Conservation (phyloP, 2,797 vertebrate genomes). For the Catharus ustulatus region DNA sequence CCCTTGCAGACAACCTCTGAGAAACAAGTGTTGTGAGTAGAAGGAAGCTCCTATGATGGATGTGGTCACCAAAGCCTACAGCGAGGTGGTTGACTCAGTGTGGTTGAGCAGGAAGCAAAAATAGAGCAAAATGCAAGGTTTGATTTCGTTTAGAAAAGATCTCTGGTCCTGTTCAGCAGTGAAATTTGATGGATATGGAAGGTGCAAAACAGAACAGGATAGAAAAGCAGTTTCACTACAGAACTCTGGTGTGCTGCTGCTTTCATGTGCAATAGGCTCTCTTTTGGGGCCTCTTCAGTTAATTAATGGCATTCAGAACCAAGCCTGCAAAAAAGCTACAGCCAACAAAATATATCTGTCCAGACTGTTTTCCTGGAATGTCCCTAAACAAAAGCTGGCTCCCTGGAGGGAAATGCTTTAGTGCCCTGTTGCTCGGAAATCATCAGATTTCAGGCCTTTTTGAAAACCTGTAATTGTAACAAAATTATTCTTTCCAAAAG, state of each 20-base stretch:
- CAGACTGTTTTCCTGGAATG: slow-evolving; percentile 56
- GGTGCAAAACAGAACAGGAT: not conserved
- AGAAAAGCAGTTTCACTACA: not conserved
- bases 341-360: slow-evolving; percentile 16
- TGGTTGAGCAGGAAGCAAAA: not conserved
- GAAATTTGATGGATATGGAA: not conserved
- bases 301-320: slow-evolving; percentile 6
- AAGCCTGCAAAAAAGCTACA: not conserved
- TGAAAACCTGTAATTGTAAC: slow-evolving; percentile 18
- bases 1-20: not conserved
- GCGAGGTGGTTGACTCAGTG: not conserved
- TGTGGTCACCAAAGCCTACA: not conserved
- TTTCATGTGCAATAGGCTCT: not conserved
- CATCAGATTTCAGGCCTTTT: slow-evolving; percentile 44
- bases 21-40: not conserved
- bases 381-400: slow-evolving; percentile 46
- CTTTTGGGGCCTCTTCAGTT: not conserved
- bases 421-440: slow-evolving; percentile 57
- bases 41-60: not conserved
- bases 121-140: not conserved
- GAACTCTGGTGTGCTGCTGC: not conserved
- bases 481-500: slow-evolving; percentile 44
- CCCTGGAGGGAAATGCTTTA: slow-evolving; percentile 37
- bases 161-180: not conserved
- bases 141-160: not conserved